Base-by-base conservation (phyloP, 2,888 invertebrate species). In the Brachypterus glaber region DNA sequence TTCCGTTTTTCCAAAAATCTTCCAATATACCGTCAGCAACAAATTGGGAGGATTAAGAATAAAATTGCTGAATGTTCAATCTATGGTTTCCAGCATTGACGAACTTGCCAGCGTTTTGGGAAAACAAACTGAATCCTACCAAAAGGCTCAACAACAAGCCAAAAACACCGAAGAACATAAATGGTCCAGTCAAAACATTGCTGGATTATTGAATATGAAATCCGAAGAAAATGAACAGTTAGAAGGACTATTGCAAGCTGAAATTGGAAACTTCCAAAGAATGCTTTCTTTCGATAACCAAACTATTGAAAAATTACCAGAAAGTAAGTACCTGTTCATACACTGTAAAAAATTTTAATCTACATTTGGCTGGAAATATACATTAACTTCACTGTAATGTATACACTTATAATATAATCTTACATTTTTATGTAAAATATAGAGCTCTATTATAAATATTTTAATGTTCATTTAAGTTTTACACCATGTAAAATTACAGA, bases 201-300 rank as follows among this genome's bases (percentile, higher is more conserved):
- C 70, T 4, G 62, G 73, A 35, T 59, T 72, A 48, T 60, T 81
- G 17, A 71, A 74, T 40, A 69, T 79, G 41, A 57, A 73, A 48
- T 60, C 60, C 5, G 59, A 72, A 1, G 54, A 67, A 18, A 54
- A 64, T 13, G 66, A 71, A 39, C 70, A 72, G 42, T 52, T 80
- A 1, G 77, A 79, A 65, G 76, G 72, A 11, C 64, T 69, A 13
- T 32, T 76, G 27, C 60, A 64, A 38, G 39, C 68, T 2, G 62
- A 69, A 30, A 44, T 66, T 8, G 56, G 65, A 45, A 67, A 68
- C 46, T 61, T 64, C 17, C 64, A 70, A 39, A 60, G 67, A 44
- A 70, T 69, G 46, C 64, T 69, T 31, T 61, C 71, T 37, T 63
- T 75, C 47, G 71, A 72, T 47, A 71, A 75, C 52, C 55, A 66